Conservation (phyloP, 2,888 invertebrate genomes). For the Himalopsyche anomala region DNA sequence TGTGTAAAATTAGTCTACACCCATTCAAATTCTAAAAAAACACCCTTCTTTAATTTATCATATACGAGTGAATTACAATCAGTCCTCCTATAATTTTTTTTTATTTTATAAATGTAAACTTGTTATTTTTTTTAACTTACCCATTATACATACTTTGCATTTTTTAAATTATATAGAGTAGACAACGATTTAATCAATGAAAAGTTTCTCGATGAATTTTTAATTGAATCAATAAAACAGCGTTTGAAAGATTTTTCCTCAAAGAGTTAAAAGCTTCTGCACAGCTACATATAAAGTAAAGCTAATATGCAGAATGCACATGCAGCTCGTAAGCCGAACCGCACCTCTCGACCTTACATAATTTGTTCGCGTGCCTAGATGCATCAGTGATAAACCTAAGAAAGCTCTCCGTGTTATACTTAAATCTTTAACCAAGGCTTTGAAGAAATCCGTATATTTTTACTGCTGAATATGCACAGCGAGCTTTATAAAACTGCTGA, state of each 20-base stretch:
- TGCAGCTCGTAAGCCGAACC: conserved; percentile 22
- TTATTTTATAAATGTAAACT: too few relatives aligned
- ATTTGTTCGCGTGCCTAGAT: conserved; percentile 52
- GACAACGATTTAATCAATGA: too few relatives aligned
- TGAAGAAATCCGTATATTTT: conserved; percentile 7
- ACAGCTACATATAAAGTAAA: conserved; percentile 10
- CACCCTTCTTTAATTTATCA: too few relatives aligned
- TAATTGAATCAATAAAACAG: too few relatives aligned
- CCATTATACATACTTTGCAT: too few relatives aligned
- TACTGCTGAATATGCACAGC: background rate
- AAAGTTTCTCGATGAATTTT: too few relatives aligned
- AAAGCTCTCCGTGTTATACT: conserved; percentile 1
- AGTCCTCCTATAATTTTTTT: too few relatives aligned
- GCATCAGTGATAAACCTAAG: conserved; percentile 26
- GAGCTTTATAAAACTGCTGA: background rate
- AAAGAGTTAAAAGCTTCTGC: conserved; percentile 18
- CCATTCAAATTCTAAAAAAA: too few relatives aligned
- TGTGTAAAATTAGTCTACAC: too few relatives aligned
- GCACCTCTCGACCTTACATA: conserved; percentile 32
- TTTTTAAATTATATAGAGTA: too few relatives aligned
- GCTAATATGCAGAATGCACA: conserved; percentile 35
- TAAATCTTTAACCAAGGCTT: conserved; percentile 3
- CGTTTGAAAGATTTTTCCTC: background rate
- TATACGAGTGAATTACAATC: too few relatives aligned
- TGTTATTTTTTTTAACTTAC: too few relatives aligned